A percentile compares a stretch with the other conserved stretches of the same genome.
Evolutionary conservation across 2,797 vertebrate genomes (phyloP).

Genomic region (Picus viridis): DNA sequence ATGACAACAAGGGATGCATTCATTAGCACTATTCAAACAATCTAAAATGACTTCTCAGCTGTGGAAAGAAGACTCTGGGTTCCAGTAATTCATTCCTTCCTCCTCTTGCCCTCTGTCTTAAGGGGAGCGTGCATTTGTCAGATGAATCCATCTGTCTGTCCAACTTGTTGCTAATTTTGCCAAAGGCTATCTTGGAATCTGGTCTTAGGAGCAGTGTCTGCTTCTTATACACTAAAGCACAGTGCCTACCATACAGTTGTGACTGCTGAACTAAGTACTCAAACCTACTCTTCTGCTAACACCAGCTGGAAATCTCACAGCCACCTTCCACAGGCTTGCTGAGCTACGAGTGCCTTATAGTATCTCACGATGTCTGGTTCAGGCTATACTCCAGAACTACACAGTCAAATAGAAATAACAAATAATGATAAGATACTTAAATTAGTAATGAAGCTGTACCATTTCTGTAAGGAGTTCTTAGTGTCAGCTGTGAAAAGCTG

Average conservation of each 20-base stretch:
- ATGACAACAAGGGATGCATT: not conserved
- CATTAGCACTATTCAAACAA: not conserved
- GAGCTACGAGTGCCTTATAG: not conserved
- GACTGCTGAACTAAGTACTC: not conserved
- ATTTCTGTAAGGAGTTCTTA: not conserved
- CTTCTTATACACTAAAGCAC: not conserved
- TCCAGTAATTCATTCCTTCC: not conserved
- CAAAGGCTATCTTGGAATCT: not conserved
- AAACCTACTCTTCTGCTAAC: not conserved
- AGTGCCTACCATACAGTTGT: fast-evolving
- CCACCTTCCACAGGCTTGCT: not conserved
- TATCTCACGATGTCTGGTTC: not conserved
- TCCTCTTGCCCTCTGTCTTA: not conserved
- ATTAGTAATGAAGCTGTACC: not conserved
- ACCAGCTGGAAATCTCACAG: not conserved
- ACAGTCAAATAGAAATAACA: not conserved
- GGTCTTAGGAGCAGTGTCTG: not conserved
- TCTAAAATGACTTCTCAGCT: not conserved
- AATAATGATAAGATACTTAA: not conserved
- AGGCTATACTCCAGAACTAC: not conserved
- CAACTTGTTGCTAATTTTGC: not conserved
- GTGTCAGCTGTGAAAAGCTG: not conserved
- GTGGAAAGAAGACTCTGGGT: not conserved
- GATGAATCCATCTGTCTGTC: not conserved
- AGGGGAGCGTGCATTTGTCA: not conserved